Evolutionary conservation across 2,113 vertebrate species (phyloP).

Genomic region (Grus americana): DNA sequence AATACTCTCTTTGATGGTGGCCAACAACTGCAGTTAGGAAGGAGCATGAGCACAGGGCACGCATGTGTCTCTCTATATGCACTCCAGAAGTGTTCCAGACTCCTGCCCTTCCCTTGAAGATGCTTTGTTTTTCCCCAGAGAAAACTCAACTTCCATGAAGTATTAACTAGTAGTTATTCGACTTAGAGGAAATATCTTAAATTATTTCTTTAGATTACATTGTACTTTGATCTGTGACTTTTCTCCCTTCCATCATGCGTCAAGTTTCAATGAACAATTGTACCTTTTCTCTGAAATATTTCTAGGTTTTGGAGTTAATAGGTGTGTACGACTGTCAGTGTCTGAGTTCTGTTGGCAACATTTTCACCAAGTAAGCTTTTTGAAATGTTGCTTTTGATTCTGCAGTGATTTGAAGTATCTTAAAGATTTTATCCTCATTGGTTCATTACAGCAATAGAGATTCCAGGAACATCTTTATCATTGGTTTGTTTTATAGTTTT

Average conservation of each 20-base stretch:
- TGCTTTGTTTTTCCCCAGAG: neutral
- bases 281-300: neutral
- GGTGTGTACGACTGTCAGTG: rapidly evolving
- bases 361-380: neutral
- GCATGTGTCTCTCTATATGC: neutral
- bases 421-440: neutral
- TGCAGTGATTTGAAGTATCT: neutral
- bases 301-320: neutral
- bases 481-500: neutral
- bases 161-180: neutral
- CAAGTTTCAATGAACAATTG: neutral
- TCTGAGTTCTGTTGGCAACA: neutral
- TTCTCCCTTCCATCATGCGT: neutral
- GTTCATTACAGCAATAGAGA: neutral
- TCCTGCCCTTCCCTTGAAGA: neutral
- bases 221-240: neutral
- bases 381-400: neutral
- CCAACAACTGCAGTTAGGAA: neutral
- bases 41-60: neutral
- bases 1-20: neutral
- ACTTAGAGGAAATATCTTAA: neutral
- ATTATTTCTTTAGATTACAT: neutral
- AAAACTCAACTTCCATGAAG: neutral
- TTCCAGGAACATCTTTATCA: neutral
- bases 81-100: neutral